Evolutionary conservation across 2,888 invertebrate genomes (phyloP).

Genomic region (Odontomyia ornata): DNA sequence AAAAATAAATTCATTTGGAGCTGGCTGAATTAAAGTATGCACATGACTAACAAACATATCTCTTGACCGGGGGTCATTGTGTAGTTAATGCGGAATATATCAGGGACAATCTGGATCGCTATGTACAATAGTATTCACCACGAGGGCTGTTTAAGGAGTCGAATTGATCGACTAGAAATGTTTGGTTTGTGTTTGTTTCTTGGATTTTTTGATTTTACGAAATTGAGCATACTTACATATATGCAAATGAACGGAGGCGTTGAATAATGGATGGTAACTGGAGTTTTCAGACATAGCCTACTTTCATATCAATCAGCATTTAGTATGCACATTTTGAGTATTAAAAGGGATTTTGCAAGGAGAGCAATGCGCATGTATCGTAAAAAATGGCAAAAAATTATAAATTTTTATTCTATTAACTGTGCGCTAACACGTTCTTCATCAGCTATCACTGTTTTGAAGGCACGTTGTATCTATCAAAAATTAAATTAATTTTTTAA

Average conservation of each 20-base stretch:
- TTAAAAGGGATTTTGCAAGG: conserved; percentile 32
- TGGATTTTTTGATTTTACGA: conserved; percentile 16
- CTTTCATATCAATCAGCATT: conserved; percentile 27
- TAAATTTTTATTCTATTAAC: no score
- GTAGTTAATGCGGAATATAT: conserved; percentile 39
- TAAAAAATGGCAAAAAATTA: no score
- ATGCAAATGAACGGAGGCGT: conserved; percentile 8
- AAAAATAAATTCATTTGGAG: conserved; percentile 29
- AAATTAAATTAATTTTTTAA: no score
- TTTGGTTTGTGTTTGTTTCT: not conserved
- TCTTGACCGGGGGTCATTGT: conserved; percentile 42
- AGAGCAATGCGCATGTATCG: not conserved
- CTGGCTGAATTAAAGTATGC: conserved; percentile 38
- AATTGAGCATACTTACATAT: conserved; percentile 22
- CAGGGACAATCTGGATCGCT: conserved; percentile 17
- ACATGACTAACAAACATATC: conserved; percentile 44
- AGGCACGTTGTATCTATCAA: no score
- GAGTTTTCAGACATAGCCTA: conserved; percentile 39
- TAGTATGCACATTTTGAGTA: conserved; percentile 29
- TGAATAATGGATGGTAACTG: conserved; percentile 43
- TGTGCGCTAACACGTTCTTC: no score
- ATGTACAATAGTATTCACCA: conserved; percentile 7
- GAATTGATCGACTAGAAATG: not conserved
- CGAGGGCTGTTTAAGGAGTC: conserved; percentile 23
- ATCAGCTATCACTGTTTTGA: no score